phyloP scores from a whole-genome alignment of 2,888 invertebrate genomes.

The Cheilosia impressa region DNA sequence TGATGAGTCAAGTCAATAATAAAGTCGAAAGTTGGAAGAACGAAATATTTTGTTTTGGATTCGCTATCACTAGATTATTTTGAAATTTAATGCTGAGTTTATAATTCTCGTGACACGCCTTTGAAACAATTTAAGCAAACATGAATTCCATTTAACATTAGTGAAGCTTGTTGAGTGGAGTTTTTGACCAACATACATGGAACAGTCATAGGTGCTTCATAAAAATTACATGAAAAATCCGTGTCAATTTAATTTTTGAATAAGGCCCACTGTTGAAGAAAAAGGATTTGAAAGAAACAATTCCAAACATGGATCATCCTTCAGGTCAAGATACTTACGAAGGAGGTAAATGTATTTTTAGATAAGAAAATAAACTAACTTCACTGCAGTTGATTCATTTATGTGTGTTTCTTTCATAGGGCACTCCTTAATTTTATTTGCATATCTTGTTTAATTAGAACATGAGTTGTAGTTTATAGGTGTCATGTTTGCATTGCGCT shows the following conservation, averaged over 20 bases:
- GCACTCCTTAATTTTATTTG: slow-evolving; percentile 63
- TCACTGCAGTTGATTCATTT: slow-evolving; percentile 6
- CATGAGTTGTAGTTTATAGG: slow-evolving; percentile 1
- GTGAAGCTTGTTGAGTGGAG: slow-evolving; percentile 30
- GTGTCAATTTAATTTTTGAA: slow-evolving; percentile 20
- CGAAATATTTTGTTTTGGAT: slow-evolving; percentile 51
- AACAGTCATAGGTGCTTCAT: slow-evolving; percentile 50
- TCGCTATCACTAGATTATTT: slow-evolving; percentile 42
- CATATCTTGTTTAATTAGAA: slow-evolving; percentile 51
- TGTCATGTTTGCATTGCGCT: slow-evolving; percentile 19
- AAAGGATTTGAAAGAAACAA: slow-evolving; percentile 8
- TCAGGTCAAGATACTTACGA: slow-evolving; percentile 30
- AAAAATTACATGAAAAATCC: slow-evolving; percentile 37
- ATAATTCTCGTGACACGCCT: slow-evolving; percentile 36
- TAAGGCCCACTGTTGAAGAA: slow-evolving; percentile 17
- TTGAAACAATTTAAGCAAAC: slow-evolving; percentile 16
- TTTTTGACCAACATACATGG: slow-evolving; percentile 36
- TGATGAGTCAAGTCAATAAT: slow-evolving; percentile 58
- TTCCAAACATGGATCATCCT: slow-evolving; percentile 56
- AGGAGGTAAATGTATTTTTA: slow-evolving; percentile 51
- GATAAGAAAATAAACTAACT: slow-evolving; percentile 1
- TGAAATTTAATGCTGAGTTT: slow-evolving; percentile 22
- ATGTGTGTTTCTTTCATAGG: slow-evolving; percentile 29
- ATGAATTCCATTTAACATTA: slow-evolving; percentile 26
- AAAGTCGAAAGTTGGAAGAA: slow-evolving; percentile 49